phyloP scores from a whole-genome alignment of 2,888 invertebrate genomes.

The Rhogogaster chlorosoma region DNA sequence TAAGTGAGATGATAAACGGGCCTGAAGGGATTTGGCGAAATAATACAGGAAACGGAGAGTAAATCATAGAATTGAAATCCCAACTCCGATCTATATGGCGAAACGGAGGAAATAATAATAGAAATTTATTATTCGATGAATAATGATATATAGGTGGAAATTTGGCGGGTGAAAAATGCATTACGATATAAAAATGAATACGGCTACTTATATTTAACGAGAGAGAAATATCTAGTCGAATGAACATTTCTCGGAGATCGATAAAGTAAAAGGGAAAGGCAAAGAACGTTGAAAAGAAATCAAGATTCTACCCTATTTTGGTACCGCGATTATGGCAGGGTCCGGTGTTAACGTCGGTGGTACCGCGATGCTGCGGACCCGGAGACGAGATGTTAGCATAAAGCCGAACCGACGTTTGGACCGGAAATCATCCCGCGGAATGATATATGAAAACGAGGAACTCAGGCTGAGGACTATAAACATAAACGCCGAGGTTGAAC shows the following conservation, averaged over 20 bases:
- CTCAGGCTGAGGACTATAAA: conserved; percentile 92
- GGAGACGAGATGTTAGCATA: conserved; percentile 92
- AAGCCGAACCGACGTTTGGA: conserved; percentile 95
- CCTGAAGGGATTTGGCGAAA: neutral
- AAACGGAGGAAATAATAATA: neutral
- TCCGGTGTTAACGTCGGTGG: conserved; percentile 70
- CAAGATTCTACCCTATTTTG: conserved; percentile 37
- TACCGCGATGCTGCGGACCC: conserved; percentile 88
- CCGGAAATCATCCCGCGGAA: conserved; percentile 93
- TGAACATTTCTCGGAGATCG: neutral
- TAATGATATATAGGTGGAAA: neutral
- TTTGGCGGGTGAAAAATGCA: neutral
- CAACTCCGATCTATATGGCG: no score
- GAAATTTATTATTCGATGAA: neutral
- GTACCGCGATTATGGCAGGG: conserved; percentile 70
- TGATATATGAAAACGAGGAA: conserved; percentile 97
- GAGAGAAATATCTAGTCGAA: neutral
- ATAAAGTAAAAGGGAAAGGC: neutral
- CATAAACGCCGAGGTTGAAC: conserved; percentile 95
- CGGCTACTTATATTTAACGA: neutral
- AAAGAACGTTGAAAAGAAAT: conserved; percentile 19
- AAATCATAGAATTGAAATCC: neutral
- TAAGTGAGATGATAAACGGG: neutral
- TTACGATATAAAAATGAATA: conserved; percentile 39
- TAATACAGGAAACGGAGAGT: neutral